These are phyloP conservation scores for Drosophila pseudoobscura DNA, from an alignment of 1,140 invertebrate genomes.

Conservation along the genomic window DNA sequence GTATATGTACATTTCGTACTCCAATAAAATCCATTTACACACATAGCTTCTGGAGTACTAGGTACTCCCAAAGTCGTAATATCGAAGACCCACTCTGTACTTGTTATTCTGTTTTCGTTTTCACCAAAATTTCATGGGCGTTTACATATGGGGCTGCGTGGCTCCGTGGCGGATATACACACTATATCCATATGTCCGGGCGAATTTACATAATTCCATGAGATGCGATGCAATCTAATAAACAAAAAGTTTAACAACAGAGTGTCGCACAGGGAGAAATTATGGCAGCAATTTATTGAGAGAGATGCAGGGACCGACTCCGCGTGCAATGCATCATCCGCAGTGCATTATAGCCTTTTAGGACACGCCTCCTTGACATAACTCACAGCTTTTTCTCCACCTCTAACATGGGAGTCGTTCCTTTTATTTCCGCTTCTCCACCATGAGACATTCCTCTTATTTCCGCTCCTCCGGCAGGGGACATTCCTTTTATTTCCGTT, in stretches of 20 bases:
- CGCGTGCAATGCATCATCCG: slow-evolving; percentile 15
- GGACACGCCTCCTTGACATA: slow-evolving; percentile 5
- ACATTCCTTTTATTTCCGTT: not conserved
- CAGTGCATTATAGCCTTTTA: slow-evolving; percentile 25
- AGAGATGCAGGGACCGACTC: slow-evolving; percentile 13
- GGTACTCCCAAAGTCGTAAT: too few relatives aligned
- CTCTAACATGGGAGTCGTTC: slow-evolving; percentile 2
- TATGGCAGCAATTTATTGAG: slow-evolving; percentile 30
- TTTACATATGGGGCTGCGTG: not conserved
- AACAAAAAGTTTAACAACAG: slow-evolving; percentile 4
- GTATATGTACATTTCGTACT: too few relatives aligned
- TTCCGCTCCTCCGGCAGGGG: not conserved
- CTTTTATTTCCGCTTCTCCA: not conserved
- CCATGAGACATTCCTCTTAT: not conserved
- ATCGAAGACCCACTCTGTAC: too few relatives aligned
- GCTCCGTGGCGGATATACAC: not conserved
- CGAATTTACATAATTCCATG: slow-evolving; percentile 44
- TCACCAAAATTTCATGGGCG: not conserved
- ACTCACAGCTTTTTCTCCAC: slow-evolving; percentile 21
- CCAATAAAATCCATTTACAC: too few relatives aligned
- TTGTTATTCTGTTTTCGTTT: slow-evolving; percentile 37
- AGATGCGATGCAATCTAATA: slow-evolving; percentile 39
- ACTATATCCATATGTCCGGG: slow-evolving; percentile 19
- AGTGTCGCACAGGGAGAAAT: slow-evolving; percentile 6
- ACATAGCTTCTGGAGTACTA: too few relatives aligned